These are phyloP conservation scores for Schizotus pectinicornis DNA, from an alignment of 2,888 invertebrate genomes.

Conservation along the genomic window DNA sequence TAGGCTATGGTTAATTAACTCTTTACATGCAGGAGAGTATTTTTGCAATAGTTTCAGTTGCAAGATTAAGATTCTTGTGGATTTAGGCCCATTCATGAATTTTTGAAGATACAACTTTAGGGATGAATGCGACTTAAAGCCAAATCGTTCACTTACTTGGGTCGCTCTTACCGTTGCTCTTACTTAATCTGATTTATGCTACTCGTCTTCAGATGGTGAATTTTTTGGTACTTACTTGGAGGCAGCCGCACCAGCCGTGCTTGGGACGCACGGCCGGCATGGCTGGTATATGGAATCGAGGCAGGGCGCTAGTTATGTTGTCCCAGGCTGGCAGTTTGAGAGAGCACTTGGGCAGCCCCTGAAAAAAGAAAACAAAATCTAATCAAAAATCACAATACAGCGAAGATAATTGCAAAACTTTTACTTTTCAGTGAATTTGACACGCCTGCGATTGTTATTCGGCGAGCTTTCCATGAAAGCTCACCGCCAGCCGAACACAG, in stretches of 20 bases:
- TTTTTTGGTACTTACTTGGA: slow-evolving; percentile 68
- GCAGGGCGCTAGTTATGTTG: slow-evolving; percentile 67
- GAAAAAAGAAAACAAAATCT: slow-evolving; percentile 48
- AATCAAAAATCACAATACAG: not conserved
- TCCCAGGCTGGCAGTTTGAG: slow-evolving; percentile 69
- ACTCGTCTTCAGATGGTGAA: too few relatives aligned
- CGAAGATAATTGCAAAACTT: not conserved
- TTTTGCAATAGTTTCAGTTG: too few relatives aligned
- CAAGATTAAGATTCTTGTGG: too few relatives aligned
- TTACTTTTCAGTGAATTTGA: not conserved
- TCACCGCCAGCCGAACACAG: slow-evolving; percentile 36
- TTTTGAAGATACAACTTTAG: too few relatives aligned
- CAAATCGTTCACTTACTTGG: too few relatives aligned
- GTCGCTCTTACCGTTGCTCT: too few relatives aligned
- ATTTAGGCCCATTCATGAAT: too few relatives aligned
- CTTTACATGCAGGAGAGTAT: too few relatives aligned
- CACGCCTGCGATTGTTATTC: slow-evolving; percentile 1
- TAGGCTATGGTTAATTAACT: too few relatives aligned
- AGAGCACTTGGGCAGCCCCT: slow-evolving; percentile 77
- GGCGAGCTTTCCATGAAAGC: slow-evolving; percentile 7
- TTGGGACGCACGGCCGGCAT: slow-evolving; percentile 76
- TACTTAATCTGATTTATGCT: too few relatives aligned
- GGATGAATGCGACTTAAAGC: too few relatives aligned
- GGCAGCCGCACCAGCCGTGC: slow-evolving; percentile 79
- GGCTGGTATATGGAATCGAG: slow-evolving; percentile 68